Evolutionary conservation across 2,888 invertebrate species (phyloP).

Genomic region (Anaspis maculata): DNA sequence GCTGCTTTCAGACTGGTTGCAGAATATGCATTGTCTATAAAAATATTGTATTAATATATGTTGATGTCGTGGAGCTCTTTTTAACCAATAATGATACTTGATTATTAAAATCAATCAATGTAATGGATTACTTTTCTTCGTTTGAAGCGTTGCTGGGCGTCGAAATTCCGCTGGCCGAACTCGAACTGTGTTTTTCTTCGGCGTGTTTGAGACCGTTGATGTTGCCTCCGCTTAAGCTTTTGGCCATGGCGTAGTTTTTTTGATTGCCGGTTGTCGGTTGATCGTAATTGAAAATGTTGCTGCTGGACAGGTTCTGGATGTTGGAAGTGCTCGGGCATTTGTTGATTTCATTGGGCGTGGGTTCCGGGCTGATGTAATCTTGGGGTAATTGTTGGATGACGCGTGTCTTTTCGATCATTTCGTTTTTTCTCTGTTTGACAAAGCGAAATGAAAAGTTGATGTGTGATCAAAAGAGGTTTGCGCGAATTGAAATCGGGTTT

Average conservation of each 20-base stretch:
- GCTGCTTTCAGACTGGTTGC: constrained; percentile 41
- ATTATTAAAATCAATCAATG: no score
- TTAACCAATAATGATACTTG: background rate
- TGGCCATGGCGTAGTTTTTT: constrained; percentile 19
- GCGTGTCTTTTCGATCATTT: constrained; percentile 38
- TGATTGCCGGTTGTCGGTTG: constrained; percentile 15
- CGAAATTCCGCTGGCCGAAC: constrained; percentile 41
- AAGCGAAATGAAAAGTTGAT: no score
- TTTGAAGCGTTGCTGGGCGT: constrained; percentile 40
- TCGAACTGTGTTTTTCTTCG: constrained; percentile 34
- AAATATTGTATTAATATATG: constrained; percentile 2
- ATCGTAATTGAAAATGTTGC: constrained; percentile 24
- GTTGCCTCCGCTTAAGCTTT: constrained; percentile 36
- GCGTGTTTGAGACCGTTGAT: constrained; percentile 30
- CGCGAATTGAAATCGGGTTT: no score
- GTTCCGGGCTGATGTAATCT: constrained; percentile 35
- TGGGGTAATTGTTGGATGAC: constrained; percentile 35
- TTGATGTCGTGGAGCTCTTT: no score
- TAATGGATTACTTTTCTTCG: constrained; percentile 32
- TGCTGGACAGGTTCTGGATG: constrained; percentile 27
- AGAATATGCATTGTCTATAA: constrained; percentile 79
- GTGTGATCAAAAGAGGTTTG: no score
- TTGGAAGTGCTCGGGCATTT: constrained; percentile 36
- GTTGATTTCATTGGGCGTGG: constrained; percentile 25
- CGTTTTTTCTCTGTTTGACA: constrained; percentile 43